Evolutionary conservation across 2,113 vertebrate genomes (phyloP), one percentile per base, ranked within the genome.

Genomic region (Podarcis cretensis): DNA sequence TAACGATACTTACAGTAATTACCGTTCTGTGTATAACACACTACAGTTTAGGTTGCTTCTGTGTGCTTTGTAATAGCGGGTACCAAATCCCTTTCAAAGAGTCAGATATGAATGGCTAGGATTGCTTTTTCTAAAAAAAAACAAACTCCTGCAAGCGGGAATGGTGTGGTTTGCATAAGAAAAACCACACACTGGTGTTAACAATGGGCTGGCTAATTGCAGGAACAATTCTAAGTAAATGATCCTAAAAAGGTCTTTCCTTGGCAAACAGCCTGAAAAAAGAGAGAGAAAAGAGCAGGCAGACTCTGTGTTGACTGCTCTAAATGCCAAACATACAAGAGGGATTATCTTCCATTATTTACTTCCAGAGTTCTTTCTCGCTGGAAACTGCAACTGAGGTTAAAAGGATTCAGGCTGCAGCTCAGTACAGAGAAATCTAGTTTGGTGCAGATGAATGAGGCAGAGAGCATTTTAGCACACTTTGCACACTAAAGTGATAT

Each of bases 101-200:
- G 6, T 68, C 30, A 23, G 40, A 40, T n/a, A 7, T 30, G 75
- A 78, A 32, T 3, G 18, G 30, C 18, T 66, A 32, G 74, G 7
- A 25, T 16, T 59, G 59, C 63, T 30, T 25, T 8, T n/a, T 40
- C 16, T 8, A 2, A 16, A 48, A 48, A 37, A 71, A 71, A 9
- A n/a, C 25, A 43, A 43, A 43, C 54, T 86, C 68, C 14, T 57
- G 21, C 66, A 57, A 57, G 65, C 3, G 13, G 27, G 43, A 32
- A 80, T 57, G 65, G 65, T 71, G 76, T 87, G 65, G 65, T 87
- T 87, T 87, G 85, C 66, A 80, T 87, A 87, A 87, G 40, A 69
- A 79, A 68, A 79, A 79, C 85, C 76, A 79, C 85, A 86, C 30
- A 54, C 84, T 68, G 85, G 37, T 54, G 30, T 35, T 43, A 80